Percentiles rank a stretch among this genome's conserved stretches.
These are phyloP conservation scores for Enteromius unitaeniatus DNA, from an alignment of 2,797 vertebrate genomes.

Conservation along the genomic window DNA sequence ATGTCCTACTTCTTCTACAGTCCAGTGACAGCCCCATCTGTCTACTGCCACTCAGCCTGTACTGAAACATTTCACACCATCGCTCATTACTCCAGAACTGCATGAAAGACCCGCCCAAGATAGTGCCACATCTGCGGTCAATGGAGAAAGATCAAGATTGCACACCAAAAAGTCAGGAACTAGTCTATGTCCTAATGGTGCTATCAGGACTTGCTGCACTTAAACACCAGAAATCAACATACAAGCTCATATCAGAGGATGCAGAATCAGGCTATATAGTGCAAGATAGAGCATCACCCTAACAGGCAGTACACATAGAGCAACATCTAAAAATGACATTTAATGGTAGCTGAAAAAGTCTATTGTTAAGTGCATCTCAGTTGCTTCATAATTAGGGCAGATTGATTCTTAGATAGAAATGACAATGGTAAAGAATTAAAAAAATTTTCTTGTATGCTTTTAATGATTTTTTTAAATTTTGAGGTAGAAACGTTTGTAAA, in stretches of 20 bases:
- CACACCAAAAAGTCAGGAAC: constrained; percentile 26
- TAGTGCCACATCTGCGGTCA: neutral
- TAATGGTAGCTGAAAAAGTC: neutral
- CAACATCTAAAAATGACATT: neutral
- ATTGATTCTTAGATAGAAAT: neutral
- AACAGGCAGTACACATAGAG: neutral
- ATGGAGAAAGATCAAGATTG: constrained; percentile 6
- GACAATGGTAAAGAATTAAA: neutral
- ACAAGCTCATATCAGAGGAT: neutral
- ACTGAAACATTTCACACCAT: constrained; percentile 42
- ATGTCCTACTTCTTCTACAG: constrained; percentile 44
- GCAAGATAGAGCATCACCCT: neutral
- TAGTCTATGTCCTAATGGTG: neutral
- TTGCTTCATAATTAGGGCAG: neutral
- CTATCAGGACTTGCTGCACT: constrained; percentile 6
- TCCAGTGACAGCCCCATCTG: constrained; percentile 51
- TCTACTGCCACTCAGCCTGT: constrained; percentile 51
- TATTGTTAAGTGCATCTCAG: neutral
- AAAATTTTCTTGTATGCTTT: neutral
- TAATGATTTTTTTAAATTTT: neutral
- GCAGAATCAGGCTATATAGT: neutral
- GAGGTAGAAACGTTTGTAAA: neutral
- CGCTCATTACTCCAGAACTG: constrained; percentile 12
- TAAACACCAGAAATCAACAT: constrained; percentile 9
- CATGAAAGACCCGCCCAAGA: constrained; percentile 11